Conservation (phyloP, 1,140 invertebrate genomes). For the Teleogryllus occipitalis region DNA sequence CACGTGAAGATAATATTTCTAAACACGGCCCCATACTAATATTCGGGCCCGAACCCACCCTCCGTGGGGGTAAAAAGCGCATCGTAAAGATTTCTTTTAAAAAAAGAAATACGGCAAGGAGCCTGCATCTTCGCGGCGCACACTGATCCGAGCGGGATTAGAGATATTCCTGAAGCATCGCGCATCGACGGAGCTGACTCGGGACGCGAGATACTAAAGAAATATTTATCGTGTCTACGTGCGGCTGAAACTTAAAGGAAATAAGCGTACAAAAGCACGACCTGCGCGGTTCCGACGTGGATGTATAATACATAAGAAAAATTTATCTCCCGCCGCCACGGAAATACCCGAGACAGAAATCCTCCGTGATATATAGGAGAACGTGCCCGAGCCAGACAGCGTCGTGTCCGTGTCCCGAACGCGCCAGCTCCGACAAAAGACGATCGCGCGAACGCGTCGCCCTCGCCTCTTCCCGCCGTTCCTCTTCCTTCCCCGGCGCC, state of each 20-base stretch:
- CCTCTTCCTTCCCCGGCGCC: too few relatives aligned
- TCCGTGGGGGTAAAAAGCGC: neutral
- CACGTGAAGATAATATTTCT: conserved; percentile 5
- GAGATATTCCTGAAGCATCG: neutral
- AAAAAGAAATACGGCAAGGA: neutral
- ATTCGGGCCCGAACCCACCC: neutral
- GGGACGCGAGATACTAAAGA: neutral
- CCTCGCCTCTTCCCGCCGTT: too few relatives aligned
- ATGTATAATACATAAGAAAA: conserved; percentile 6
- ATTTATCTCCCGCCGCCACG: neutral
- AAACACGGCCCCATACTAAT: neutral
- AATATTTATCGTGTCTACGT: neutral
- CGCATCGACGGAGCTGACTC: neutral
- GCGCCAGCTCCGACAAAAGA: too few relatives aligned
- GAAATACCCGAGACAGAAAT: neutral
- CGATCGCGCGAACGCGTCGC: too few relatives aligned
- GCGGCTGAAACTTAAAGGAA: neutral
- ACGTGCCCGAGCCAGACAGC: neutral
- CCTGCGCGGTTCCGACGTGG: neutral
- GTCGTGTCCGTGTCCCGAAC: neutral
- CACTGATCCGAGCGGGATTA: neutral
- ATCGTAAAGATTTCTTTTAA: neutral
- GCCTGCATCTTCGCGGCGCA: neutral
- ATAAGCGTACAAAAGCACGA: neutral
- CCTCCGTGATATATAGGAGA: neutral